These are phyloP conservation scores for Sinonovacula constricta DNA, from an alignment of 1,140 invertebrate genomes.

Conservation along the genomic window DNA sequence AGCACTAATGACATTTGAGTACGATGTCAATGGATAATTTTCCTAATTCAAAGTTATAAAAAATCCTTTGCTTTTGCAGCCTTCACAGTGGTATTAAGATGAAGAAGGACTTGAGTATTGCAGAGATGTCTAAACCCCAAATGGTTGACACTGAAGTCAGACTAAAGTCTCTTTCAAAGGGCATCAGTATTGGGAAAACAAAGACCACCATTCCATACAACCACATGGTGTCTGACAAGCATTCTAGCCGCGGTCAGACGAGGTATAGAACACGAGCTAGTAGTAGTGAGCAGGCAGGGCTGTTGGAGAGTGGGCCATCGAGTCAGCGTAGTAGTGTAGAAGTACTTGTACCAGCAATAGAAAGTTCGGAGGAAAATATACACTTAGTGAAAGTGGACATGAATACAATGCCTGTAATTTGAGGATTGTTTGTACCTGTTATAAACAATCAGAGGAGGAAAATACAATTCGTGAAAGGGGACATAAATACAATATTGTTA, in stretches of 20 bases:
- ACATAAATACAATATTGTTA: no score
- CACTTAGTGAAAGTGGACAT: conserved; percentile 40
- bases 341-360: conserved; percentile 17
- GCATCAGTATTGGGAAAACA: conserved; percentile 41
- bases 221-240: conserved; percentile 40
- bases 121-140: conserved; percentile 11
- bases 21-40: no score
- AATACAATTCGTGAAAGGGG: no score
- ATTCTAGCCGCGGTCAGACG: conserved; percentile 19
- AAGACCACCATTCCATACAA: conserved; percentile 47
- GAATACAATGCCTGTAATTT: conserved; percentile 40
- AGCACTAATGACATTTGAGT: no score
- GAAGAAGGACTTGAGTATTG: conserved; percentile 21
- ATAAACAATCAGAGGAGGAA: no score
- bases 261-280: conserved; percentile 40
- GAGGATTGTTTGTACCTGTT: no score
- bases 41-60: no score
- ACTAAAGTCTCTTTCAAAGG: conserved; percentile 25
- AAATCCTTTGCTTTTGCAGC: no score
- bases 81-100: conserved; percentile 27
- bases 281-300: conserved; percentile 45
- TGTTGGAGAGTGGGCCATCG: conserved; percentile 40
- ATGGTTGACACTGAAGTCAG: conserved; percentile 41
- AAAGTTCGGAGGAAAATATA: conserved; percentile 36
- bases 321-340: conserved; percentile 46